A percentile compares a stretch with the other conserved stretches of the same genome.
Conservation (phyloP, 2,888 invertebrate species). For the Tipula confusa region DNA sequence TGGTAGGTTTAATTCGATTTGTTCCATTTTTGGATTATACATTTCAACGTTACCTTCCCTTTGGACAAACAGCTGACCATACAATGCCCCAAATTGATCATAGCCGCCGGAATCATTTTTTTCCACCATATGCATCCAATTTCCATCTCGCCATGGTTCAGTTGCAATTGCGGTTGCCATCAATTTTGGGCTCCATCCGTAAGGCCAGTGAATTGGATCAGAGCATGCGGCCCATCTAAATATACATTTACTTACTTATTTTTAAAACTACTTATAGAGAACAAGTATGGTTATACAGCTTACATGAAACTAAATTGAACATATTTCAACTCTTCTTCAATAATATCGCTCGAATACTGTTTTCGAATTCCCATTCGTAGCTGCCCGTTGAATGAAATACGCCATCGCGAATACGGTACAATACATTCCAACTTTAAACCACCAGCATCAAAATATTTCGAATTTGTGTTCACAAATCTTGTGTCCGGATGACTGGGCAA, state of each 20-base stretch:
- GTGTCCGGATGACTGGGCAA: constrained; percentile 56
- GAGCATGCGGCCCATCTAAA: constrained; percentile 57
- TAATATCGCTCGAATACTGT: constrained; percentile 38
- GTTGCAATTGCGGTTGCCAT: constrained; percentile 56
- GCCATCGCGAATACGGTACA: constrained; percentile 58
- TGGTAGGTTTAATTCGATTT: constrained; percentile 48
- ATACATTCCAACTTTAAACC: constrained; percentile 60
- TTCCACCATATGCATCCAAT: constrained; percentile 58
- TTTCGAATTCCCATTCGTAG: constrained; percentile 52
- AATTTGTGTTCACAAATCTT: constrained; percentile 45
- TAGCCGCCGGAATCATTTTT: constrained; percentile 51
- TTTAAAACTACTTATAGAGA: no score
- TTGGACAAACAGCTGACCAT: constrained; percentile 55
- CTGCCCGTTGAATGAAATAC: constrained; percentile 67
- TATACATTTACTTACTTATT: constrained; percentile 33
- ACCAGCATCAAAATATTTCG: constrained; percentile 56
- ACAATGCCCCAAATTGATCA: constrained; percentile 60
- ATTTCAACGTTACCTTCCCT: constrained; percentile 41
- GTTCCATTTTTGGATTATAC: constrained; percentile 30
- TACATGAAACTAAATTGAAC: constrained; percentile 60
- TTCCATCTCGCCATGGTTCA: constrained; percentile 56
- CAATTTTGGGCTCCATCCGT: constrained; percentile 54
- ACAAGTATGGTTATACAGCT: constrained; percentile 43
- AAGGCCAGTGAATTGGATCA: constrained; percentile 52
- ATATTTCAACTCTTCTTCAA: constrained; percentile 49